A percentile compares a stretch with the other conserved stretches of the same genome.
Evolutionary conservation across 2,113 vertebrate species (phyloP).

Genomic region (Alces alces): DNA sequence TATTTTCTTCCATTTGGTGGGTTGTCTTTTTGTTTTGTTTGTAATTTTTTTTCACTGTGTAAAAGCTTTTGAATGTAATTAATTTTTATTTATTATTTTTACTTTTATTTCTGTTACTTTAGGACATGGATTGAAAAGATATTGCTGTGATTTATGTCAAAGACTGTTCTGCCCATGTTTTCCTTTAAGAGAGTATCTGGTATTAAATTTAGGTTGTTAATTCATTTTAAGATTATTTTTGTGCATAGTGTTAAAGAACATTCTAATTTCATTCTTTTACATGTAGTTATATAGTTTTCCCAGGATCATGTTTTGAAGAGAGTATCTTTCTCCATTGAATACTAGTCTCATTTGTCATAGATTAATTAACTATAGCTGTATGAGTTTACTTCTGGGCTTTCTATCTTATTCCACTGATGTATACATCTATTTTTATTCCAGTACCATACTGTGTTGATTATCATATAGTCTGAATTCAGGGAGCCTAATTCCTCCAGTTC

Average conservation of each 20-base stretch:
- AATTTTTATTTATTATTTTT: neutral
- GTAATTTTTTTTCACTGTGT: neutral
- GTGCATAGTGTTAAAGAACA: neutral
- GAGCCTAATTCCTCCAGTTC: neutral
- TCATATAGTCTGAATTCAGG: neutral
- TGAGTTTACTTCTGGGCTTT: neutral
- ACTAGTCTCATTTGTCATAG: neutral
- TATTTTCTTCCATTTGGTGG: neutral
- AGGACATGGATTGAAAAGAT: neutral
- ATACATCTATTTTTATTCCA: neutral
- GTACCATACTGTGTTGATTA: neutral
- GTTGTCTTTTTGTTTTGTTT: neutral
- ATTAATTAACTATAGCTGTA: neutral
- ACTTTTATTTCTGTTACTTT: neutral
- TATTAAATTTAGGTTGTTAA: neutral
- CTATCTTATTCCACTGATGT: neutral
- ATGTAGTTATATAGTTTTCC: neutral
- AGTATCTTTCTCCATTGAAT: neutral
- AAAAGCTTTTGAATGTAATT: neutral
- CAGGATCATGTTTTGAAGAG: neutral
- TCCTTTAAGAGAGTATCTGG: neutral
- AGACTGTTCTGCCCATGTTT: neutral
- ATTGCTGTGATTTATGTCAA: neutral
- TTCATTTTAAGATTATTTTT: neutral
- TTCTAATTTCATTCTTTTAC: neutral